Conservation (phyloP, 2,113 vertebrate genomes). For the Apteryx owenii region DNA sequence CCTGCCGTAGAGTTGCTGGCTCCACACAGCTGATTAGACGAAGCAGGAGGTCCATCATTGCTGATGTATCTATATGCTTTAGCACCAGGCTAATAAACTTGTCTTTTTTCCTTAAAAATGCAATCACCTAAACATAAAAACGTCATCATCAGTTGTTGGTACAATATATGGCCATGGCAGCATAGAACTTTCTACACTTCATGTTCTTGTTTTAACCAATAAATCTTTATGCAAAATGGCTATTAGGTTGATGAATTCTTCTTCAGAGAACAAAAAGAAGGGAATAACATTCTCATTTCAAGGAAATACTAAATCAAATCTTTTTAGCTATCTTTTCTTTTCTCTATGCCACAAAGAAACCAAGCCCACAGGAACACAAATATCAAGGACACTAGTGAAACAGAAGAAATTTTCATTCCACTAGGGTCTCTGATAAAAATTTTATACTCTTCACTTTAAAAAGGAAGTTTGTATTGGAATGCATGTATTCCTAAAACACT, state of each 20-base stretch:
- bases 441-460: not conserved
- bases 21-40: constrained; percentile 96
- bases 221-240: fast-evolving
- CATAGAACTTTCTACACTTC: fast-evolving
- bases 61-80: constrained; percentile 93
- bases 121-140: constrained; percentile 82
- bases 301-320: not conserved
- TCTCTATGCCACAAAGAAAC: not conserved
- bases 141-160: not conserved
- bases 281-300: fast-evolving
- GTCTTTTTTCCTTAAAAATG: constrained; percentile 91
- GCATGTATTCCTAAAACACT: fast-evolving
- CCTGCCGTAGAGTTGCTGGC: constrained; percentile 88
- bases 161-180: fast-evolving
- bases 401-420: not conserved
- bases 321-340: not conserved
- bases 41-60: constrained; percentile 96
- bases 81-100: constrained; percentile 90
- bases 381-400: not conserved
- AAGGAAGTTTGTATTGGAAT: fast-evolving
- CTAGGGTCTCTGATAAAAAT: not conserved
- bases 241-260: not conserved
- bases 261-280: not conserved
- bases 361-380: not conserved
- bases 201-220: not conserved